Percentiles rank a stretch among this genome's conserved stretches.
phyloP scores from a whole-genome alignment of 2,888 invertebrate genomes.

The Leptopilina syphax region DNA sequence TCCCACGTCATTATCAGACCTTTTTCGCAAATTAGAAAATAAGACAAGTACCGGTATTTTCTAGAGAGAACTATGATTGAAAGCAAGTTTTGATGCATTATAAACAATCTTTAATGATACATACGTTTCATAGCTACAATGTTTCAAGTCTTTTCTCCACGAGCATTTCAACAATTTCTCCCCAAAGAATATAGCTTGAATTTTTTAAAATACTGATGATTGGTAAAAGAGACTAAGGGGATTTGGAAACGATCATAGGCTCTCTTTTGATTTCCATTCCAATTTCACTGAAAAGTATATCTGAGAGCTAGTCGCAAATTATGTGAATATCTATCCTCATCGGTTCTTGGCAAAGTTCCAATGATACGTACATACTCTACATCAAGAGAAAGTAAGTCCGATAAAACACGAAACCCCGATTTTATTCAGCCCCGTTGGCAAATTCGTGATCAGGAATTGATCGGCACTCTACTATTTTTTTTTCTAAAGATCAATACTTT shows the following conservation, averaged over 20 bases:
- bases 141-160: no score
- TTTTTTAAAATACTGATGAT: conserved; percentile 15
- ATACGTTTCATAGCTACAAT: no score
- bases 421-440: conserved; percentile 17
- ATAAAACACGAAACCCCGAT: conserved; percentile 16
- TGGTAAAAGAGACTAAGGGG: conserved; percentile 38
- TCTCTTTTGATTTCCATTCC: conserved; percentile 33
- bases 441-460: conserved; percentile 31
- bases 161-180: no score
- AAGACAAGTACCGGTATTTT: no score
- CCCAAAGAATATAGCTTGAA: not conserved
- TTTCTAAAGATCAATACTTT: conserved; percentile 18
- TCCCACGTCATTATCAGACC: not conserved
- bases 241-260: conserved; percentile 24
- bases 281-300: conserved; percentile 16
- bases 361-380: conserved; percentile 23
- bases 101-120: no score
- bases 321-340: conserved; percentile 46
- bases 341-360: conserved; percentile 48
- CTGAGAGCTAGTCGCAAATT: conserved; percentile 41
- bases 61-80: no score
- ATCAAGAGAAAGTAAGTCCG: conserved; percentile 26
- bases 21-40: not conserved
- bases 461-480: not conserved
- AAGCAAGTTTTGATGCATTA: no score